phyloP scores from a whole-genome alignment of 2,888 invertebrate species.

The Villa cingulata region DNA sequence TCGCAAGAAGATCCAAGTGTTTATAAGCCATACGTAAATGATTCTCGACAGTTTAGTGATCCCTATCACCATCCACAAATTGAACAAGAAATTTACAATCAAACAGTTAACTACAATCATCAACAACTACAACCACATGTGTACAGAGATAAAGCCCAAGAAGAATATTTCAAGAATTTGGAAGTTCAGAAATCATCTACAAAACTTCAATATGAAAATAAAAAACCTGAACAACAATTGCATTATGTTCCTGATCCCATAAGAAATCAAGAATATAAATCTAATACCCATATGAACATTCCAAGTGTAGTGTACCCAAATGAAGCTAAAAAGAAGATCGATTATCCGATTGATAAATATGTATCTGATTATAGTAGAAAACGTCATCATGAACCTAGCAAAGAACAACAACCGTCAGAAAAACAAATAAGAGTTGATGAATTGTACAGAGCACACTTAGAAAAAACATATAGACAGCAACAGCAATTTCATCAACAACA shows the following conservation, averaged over 20 bases:
- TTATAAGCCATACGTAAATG: neutral
- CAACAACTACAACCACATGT: neutral
- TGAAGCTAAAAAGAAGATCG: neutral
- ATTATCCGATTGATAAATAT: neutral
- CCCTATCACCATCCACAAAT: neutral
- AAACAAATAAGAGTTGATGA: constrained; percentile 11
- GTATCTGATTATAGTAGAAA: constrained; percentile 7
- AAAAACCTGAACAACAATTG: neutral
- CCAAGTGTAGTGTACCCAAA: constrained; percentile 5
- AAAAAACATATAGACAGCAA: constrained; percentile 8
- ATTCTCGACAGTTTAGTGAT: neutral
- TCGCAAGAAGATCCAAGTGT: neutral
- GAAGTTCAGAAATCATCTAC: neutral
- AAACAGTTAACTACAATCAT: neutral
- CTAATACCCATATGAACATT: neutral
- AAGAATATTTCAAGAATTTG: neutral
- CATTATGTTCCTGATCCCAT: neutral
- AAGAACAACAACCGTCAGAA: constrained; percentile 9
- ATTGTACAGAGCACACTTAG: constrained; percentile 10
- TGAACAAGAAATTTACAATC: neutral
- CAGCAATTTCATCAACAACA: constrained; percentile 12
- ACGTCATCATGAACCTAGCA: constrained; percentile 17
- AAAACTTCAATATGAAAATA: neutral
- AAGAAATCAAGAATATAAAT: neutral
- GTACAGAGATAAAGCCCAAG: neutral